These are phyloP conservation scores for Deladenus siricidicola DNA, from an alignment of 2,888 invertebrate species.

Conservation along the genomic window DNA sequence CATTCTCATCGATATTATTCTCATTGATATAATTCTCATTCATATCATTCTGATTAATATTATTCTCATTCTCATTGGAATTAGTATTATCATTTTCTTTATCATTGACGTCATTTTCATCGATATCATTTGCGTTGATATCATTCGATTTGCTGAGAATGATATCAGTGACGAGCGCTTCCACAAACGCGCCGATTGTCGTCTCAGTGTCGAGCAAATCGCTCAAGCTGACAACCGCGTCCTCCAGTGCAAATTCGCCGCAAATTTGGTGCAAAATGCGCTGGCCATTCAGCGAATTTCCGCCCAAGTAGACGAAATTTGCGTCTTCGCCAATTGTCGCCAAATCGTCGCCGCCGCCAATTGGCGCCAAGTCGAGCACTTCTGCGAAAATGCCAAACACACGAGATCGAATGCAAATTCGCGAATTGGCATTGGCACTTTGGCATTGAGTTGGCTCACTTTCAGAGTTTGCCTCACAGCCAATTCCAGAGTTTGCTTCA, in stretches of 20 bases:
- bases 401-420: conserved; percentile 26
- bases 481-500: conserved; percentile 5
- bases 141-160: too few species aligned
- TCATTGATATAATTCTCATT: too few species aligned
- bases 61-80: neutral
- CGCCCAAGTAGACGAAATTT: conserved; percentile 32
- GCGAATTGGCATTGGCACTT: neutral
- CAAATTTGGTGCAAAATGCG: conserved; percentile 17
- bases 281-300: conserved; percentile 31
- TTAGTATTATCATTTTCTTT: too few species aligned
- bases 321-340: conserved; percentile 23
- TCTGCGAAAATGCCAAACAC: too few species aligned
- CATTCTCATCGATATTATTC: too few species aligned
- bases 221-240: conserved; percentile 2
- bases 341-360: conserved; percentile 8
- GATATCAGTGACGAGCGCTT: neutral
- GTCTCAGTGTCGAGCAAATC: conserved; percentile 13
- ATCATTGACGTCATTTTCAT: too few species aligned
- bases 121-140: too few species aligned
- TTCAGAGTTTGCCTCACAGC: neutral
- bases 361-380: conserved; percentile 10
- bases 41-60: too few species aligned
- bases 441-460: neutral
- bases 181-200: neutral
- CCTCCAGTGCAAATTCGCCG: neutral